Conservation (phyloP, 2,888 invertebrate genomes). For the Geotrupes spiniger region DNA sequence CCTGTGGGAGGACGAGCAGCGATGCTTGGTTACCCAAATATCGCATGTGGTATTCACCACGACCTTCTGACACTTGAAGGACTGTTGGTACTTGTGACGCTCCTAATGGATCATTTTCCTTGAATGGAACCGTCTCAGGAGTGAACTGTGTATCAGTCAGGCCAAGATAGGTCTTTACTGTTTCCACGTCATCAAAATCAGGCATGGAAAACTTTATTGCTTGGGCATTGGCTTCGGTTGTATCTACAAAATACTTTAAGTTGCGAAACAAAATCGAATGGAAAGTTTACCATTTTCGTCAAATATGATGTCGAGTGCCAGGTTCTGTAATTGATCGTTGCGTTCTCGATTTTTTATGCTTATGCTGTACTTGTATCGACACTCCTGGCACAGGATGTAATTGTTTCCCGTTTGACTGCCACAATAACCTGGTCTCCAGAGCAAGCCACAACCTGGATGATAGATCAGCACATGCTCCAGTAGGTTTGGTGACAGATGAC, state of each 20-base stretch:
- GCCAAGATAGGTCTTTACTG: slow-evolving; percentile 42
- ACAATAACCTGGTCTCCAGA: slow-evolving; percentile 52
- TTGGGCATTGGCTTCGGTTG: slow-evolving; percentile 42
- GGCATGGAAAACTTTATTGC: slow-evolving; percentile 37
- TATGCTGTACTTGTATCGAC: slow-evolving; percentile 2
- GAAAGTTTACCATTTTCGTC: slow-evolving; percentile 38
- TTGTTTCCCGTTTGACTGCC: slow-evolving; percentile 46
- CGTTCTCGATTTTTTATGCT: slow-evolving; percentile 16
- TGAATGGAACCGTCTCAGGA: slow-evolving; percentile 48
- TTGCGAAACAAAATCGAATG: no score
- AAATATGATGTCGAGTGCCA: slow-evolving; percentile 49
- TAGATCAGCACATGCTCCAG: slow-evolving; percentile 51
- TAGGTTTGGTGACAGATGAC: slow-evolving; percentile 47
- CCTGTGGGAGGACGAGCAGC: slow-evolving; percentile 49
- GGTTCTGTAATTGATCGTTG: slow-evolving; percentile 29
- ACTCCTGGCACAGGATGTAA: slow-evolving; percentile 16
- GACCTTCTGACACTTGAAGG: slow-evolving; percentile 35
- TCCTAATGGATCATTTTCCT: slow-evolving; percentile 57
- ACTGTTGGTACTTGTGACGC: slow-evolving; percentile 49
- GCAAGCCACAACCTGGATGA: slow-evolving; percentile 58
- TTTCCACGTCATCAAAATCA: slow-evolving; percentile 39
- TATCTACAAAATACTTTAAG: no score
- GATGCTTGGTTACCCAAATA: slow-evolving; percentile 56
- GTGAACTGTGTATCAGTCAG: slow-evolving; percentile 45
- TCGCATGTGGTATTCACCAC: slow-evolving; percentile 37